These are phyloP conservation scores for Hydropsyche tenuis DNA, from an alignment of 1,140 invertebrate species.

Conservation along the genomic window DNA sequence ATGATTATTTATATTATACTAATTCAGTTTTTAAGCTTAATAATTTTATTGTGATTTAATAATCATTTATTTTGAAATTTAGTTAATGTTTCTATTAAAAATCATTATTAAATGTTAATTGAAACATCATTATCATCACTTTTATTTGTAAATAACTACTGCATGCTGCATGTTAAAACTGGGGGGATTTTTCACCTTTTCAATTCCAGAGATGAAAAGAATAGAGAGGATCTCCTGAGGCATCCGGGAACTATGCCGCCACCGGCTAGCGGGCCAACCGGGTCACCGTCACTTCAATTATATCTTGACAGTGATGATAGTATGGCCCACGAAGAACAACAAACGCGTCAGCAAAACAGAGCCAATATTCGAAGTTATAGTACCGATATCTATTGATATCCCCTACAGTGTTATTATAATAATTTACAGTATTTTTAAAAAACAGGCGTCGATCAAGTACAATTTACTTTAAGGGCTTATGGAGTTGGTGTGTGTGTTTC, in stretches of 20 bases:
- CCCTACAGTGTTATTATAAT: not conserved
- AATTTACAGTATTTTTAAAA: not conserved
- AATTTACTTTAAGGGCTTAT: not conserved
- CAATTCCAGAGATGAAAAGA: constrained; percentile 39
- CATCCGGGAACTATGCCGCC: not conserved
- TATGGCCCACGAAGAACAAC: constrained; percentile 35
- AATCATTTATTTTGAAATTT: too few relatives aligned
- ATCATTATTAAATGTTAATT: not conserved
- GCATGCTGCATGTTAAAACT: constrained; percentile 49
- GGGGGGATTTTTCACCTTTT: constrained; percentile 41
- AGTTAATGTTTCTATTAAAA: not conserved
- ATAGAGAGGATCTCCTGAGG: constrained; percentile 21
- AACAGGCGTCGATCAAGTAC: not conserved
- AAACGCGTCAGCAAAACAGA: not conserved
- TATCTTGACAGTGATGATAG: constrained; percentile 41
- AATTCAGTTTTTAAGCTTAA: too few relatives aligned
- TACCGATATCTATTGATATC: constrained; percentile 44
- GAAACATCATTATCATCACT: not conserved
- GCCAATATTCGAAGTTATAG: constrained; percentile 37
- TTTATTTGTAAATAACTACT: constrained; percentile 28
- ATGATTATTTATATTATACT: too few relatives aligned
- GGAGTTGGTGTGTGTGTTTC: not conserved
- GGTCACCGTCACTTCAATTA: constrained; percentile 21
- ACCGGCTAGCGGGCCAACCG: not conserved
- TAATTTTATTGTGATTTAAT: too few relatives aligned